Percentiles rank a stretch among this genome's conserved stretches.
Conservation (phyloP, 2,888 invertebrate species). For the Chesias legatella region DNA sequence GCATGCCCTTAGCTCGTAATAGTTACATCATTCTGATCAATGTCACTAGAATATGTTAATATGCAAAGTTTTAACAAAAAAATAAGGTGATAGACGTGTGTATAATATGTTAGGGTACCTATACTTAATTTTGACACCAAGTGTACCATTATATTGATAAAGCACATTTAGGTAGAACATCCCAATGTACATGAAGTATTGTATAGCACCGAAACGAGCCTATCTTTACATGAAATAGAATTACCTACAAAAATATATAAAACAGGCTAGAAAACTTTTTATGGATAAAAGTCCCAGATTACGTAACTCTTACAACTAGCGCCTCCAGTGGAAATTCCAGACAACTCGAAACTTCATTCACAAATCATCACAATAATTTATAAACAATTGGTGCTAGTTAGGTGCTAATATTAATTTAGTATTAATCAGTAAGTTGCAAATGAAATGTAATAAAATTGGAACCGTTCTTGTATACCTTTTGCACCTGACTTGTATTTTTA, state of each 20-base stretch:
- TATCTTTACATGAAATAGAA: background rate
- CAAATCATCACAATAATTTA: constrained; percentile 1
- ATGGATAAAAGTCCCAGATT: no score
- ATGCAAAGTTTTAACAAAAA: constrained; percentile 5
- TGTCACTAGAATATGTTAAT: constrained; percentile 9
- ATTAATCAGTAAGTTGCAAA: constrained; percentile 14
- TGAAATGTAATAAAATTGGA: constrained; percentile 5
- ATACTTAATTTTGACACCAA: constrained; percentile 19
- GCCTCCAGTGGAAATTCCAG: no score
- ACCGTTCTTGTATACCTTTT: constrained; percentile 11
- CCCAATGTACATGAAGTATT: constrained; percentile 1
- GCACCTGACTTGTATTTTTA: constrained; percentile 28
- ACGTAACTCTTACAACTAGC: no score
- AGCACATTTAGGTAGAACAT: constrained; percentile 11
- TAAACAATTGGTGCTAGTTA: constrained; percentile 55
- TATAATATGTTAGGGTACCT: constrained; percentile 3
- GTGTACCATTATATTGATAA: constrained; percentile 22
- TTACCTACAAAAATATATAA: no score
- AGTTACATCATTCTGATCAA: constrained; percentile 1
- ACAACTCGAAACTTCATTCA: no score
- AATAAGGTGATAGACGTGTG: constrained; percentile 6
- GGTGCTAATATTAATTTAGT: constrained; percentile 48
- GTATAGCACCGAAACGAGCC: constrained; percentile 4
- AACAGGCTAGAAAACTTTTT: no score
- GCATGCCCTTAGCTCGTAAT: no score